A percentile compares a stretch with the other conserved stretches of the same genome.
phyloP scores from a whole-genome alignment of 64 coral and sea anemone species.

The Stylophora pistillata region DNA sequence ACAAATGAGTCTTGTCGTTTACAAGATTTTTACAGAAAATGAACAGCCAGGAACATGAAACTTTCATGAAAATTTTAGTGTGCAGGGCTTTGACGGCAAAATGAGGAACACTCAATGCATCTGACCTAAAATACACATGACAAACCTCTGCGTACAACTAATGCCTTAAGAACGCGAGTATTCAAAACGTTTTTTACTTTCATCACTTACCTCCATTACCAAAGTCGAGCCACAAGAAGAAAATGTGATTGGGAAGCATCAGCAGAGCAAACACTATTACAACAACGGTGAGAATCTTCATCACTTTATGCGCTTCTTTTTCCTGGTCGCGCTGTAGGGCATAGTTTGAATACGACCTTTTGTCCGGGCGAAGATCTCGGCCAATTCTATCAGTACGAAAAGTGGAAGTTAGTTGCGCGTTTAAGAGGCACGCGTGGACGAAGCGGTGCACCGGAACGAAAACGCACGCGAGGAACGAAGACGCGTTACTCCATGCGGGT shows the following conservation, averaged over 20 bases:
- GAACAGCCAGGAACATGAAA: too few species aligned
- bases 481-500: too few species aligned
- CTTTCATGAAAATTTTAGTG: too few species aligned
- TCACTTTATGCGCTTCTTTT: conserved; percentile 85
- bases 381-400: conserved; percentile 65
- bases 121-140: too few species aligned
- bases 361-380: conserved; percentile 78
- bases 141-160: not conserved
- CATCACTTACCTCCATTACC: conserved; percentile 69
- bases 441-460: not conserved
- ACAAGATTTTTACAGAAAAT: too few species aligned
- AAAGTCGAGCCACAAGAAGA: conserved; percentile 79
- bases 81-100: too few species aligned
- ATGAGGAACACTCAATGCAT: too few species aligned
- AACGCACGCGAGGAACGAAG: not conserved
- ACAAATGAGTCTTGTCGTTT: too few species aligned
- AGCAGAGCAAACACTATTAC: conserved; percentile 82
- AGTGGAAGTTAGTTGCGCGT: not conserved
- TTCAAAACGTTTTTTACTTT: not conserved
- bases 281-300: conserved; percentile 81
- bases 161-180: not conserved
- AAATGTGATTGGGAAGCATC: conserved; percentile 83
- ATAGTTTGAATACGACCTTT: conserved; percentile 82
- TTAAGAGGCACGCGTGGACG: not conserved
- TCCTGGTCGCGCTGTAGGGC: conserved; percentile 82